phyloP scores from a whole-genome alignment of 2,797 vertebrate species.

The Pogoniulus pusillus region DNA sequence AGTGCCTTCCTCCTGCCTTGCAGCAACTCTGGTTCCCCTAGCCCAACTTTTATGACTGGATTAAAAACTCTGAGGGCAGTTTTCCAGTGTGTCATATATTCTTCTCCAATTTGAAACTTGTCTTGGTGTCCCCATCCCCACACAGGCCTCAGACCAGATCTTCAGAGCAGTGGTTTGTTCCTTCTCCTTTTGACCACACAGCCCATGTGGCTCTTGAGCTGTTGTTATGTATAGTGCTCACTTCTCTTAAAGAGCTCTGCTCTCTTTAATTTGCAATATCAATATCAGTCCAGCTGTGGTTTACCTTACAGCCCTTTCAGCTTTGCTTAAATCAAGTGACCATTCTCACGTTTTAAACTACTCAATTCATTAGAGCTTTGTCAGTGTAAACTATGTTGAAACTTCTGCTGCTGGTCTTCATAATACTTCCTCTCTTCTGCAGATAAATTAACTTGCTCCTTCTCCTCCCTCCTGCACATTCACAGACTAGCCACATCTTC shows the following conservation, averaged over 20 bases:
- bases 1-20: background rate
- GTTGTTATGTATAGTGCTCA: background rate
- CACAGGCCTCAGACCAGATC: background rate
- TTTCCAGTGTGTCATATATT: background rate
- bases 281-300: background rate
- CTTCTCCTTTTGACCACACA: background rate
- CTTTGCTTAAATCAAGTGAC: background rate
- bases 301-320: background rate
- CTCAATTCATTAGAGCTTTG: background rate
- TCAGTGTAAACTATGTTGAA: background rate
- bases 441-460: background rate
- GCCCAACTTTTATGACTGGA: background rate
- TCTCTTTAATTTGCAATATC: background rate
- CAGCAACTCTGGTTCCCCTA: background rate
- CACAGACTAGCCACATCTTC: fast-evolving
- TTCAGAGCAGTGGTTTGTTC: background rate
- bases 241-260: background rate
- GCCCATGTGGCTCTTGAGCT: background rate
- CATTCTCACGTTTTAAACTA: background rate
- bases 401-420: background rate
- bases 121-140: background rate
- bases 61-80: background rate
- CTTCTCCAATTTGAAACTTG: background rate
- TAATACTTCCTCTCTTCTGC: constrained; percentile 17
- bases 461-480: background rate